Evolutionary conservation across 2,113 vertebrate species (phyloP), one percentile per base, ranked within the genome.

Genomic region (Rhizomys pruinosus): DNA sequence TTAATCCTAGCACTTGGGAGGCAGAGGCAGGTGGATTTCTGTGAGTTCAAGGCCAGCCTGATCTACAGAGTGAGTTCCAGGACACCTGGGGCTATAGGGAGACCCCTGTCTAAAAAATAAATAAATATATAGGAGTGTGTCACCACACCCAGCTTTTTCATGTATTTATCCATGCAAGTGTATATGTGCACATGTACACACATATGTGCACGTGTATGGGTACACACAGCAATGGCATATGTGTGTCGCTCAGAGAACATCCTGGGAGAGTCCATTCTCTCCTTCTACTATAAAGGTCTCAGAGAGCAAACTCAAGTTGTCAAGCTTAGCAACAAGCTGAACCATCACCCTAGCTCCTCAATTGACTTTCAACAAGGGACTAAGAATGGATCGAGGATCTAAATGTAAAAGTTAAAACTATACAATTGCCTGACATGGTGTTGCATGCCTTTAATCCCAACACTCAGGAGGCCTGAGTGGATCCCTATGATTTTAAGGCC

Each of bases 321-420:
- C 23, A 44, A 25, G 42, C 42, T 42, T 44, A 23, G 44, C 2
- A 16, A 11, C 71, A 73, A 73, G 37, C 71, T 37, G 42, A 8
- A 9, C 25, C 64, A 66, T 27, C 25, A 25, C 10, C 64, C 63
- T 27, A 25, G 8, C 32, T 52, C 68, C 19, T 87, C 55, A 44
- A 42, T 3, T 73, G 55, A 87, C 39, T 87, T 87, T 59, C 32
- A 76, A 85, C 86, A 82, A 95, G 22, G 12, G 55, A 78, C 57
- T 87, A 77, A 92, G 79, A 79, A 78, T 32, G 17, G 25, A 93
- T 77, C 63, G 86, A 92, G 87, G 37, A 89, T 12, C 5, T 74
- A 91, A 88, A 82, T 37, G 37, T 61, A 72, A 92, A n/a, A 91
- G n/a, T 1, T 86, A 82, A 87, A 87, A 88, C 59, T 42, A 57